These are phyloP conservation scores for Frieseomelitta varia DNA, from an alignment of 1,140 invertebrate genomes.

Conservation along the genomic window DNA sequence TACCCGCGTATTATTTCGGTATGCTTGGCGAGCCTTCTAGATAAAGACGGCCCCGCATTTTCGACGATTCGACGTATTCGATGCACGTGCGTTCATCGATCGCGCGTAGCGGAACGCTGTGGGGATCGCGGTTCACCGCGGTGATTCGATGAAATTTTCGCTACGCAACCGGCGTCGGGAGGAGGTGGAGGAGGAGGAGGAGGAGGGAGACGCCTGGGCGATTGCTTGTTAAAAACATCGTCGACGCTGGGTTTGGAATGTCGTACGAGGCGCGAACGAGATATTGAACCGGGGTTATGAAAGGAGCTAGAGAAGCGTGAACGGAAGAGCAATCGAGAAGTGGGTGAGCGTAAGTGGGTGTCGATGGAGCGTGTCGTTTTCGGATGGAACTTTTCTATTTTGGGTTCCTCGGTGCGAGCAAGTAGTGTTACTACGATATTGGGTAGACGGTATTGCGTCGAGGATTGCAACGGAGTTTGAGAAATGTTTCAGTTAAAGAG, in stretches of 20 bases:
- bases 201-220: not conserved
- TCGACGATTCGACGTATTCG: constrained; percentile 44
- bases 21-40: not conserved
- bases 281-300: not conserved
- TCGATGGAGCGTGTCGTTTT: constrained; percentile 6
- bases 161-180: not conserved
- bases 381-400: not conserved
- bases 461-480: not conserved
- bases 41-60: constrained; percentile 32
- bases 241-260: not conserved
- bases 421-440: not conserved
- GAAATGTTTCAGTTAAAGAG: not conserved
- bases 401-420: not conserved
- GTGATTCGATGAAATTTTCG: constrained; percentile 41
- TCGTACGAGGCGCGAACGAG: not conserved
- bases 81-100: constrained; percentile 44
- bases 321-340: constrained; percentile 20
- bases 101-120: constrained; percentile 6
- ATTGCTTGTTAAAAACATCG: constrained; percentile 16
- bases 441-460: not conserved
- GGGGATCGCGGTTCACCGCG: not conserved
- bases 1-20: constrained; percentile 48
- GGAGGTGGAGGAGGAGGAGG: too few relatives aligned
- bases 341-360: not conserved
- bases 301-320: not conserved